Conservation (phyloP, 2,113 vertebrate genomes). For the Mesoclemmys tuberculata region DNA sequence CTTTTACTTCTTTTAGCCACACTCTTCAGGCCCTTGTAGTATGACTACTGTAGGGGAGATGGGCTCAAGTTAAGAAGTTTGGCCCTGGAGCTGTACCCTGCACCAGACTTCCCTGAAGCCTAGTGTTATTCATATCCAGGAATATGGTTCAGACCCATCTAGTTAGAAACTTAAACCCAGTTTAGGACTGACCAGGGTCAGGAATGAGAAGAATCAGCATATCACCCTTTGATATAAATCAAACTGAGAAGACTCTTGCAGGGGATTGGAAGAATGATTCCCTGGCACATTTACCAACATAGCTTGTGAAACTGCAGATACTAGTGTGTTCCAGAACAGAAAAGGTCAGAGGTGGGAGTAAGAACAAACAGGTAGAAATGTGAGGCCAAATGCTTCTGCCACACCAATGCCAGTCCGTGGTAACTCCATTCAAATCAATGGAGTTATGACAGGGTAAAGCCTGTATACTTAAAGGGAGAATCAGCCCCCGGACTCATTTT, state of each 20-base stretch:
- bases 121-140: not conserved
- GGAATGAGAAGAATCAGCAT: not conserved
- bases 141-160: not conserved
- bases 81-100: not conserved
- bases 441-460: slow-evolving; percentile 64
- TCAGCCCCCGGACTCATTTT: slow-evolving; percentile 67
- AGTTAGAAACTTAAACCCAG: not conserved
- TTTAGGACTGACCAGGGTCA: not conserved
- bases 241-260: not conserved
- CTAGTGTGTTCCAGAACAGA: not conserved
- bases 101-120: not conserved
- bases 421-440: not conserved
- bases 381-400: slow-evolving; percentile 41
- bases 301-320: not conserved
- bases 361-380: slow-evolving; percentile 66
- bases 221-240: not conserved
- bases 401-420: slow-evolving; percentile 31
- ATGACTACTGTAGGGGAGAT: not conserved
- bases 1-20: not conserved
- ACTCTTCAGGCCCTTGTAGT: not conserved
- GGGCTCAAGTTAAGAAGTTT: not conserved
- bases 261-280: accelerated
- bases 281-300: not conserved
- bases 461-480: slow-evolving; percentile 68
- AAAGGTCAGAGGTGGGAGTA: slow-evolving; percentile 45